Conservation (phyloP, 2,888 invertebrate species). For the Augiades crinisus region DNA sequence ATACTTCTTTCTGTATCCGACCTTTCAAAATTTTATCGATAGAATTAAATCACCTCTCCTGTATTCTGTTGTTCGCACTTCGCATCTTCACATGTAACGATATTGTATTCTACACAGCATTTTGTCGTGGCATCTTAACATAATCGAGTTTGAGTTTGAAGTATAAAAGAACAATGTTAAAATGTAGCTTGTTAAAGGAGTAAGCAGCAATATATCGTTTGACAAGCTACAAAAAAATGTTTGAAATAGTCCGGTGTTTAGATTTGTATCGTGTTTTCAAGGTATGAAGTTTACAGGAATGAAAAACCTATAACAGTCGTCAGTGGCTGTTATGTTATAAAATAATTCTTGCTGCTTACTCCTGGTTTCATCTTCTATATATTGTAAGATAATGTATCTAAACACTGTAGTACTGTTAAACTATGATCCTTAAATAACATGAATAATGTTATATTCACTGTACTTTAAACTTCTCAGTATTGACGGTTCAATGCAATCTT, state of each 20-base stretch:
- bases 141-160: constrained; percentile 40
- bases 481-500: constrained; percentile 79
- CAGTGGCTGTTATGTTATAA: constrained; percentile 4
- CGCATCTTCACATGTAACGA: constrained; percentile 60
- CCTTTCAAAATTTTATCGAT: constrained; percentile 22
- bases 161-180: constrained; percentile 45
- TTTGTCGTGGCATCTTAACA: constrained; percentile 63
- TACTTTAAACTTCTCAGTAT: constrained; percentile 60
- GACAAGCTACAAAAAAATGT: background rate
- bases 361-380: constrained; percentile 68
- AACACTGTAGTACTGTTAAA: constrained; percentile 71
- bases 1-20: constrained; percentile 20
- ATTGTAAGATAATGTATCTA: constrained; percentile 67
- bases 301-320: background rate
- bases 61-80: constrained; percentile 59
- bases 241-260: too few relatives aligned
- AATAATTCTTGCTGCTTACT: constrained; percentile 58
- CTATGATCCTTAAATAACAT: constrained; percentile 58
- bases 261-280: too few relatives aligned
- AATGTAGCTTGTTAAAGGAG: constrained; percentile 70
- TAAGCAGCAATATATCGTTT: constrained; percentile 53
- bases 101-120: constrained; percentile 65
- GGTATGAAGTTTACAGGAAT: background rate
- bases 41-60: constrained; percentile 17
- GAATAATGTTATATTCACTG: constrained; percentile 66